Conservation (phyloP, 2,888 invertebrate genomes). For the Cepaea hortensis region DNA sequence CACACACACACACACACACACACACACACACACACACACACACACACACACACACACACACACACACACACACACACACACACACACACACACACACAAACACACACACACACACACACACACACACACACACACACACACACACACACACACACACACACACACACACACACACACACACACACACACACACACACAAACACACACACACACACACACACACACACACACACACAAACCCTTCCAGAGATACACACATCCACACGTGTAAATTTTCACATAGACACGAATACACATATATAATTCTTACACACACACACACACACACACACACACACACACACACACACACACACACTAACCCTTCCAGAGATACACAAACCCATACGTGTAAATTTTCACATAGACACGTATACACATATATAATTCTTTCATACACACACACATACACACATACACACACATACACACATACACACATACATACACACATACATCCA, state of each 20-base stretch:
- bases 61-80: too few species aligned
- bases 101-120: too few species aligned
- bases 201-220: constrained; percentile 19
- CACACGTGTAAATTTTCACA: neutral
- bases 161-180: too few species aligned
- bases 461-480: neutral
- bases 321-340: neutral
- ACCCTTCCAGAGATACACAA: neutral
- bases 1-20: too few species aligned
- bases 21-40: too few species aligned
- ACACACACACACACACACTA: too few species aligned
- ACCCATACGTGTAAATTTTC: neutral
- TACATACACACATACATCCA: neutral
- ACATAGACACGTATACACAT: neutral
- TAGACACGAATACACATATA: neutral
- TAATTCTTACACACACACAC: neutral
- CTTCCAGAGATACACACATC: constrained; percentile 1
- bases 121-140: too few species aligned
- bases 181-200: neutral
- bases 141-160: too few species aligned
- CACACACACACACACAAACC: constrained; percentile 2
- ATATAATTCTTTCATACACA: too few species aligned
- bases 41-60: too few species aligned
- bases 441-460: too few species aligned
- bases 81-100: too few species aligned